A percentile compares a stretch with the other conserved stretches of the same genome.
phyloP scores from a whole-genome alignment of 2,888 invertebrate species.

The Macropis europaea region DNA sequence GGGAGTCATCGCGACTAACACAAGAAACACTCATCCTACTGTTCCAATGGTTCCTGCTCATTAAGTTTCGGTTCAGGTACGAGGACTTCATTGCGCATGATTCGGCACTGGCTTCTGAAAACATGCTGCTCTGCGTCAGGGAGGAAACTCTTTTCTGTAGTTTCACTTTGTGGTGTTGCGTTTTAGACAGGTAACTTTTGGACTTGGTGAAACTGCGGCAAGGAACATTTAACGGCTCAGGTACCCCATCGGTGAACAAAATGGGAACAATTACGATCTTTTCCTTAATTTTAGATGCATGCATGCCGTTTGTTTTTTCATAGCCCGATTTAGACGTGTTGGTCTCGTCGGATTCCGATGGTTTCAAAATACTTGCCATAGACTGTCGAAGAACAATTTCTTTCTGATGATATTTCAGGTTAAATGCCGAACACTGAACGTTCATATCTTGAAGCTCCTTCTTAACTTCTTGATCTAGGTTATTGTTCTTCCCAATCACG shows the following conservation, averaged over 20 bases:
- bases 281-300: conserved; percentile 13
- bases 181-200: not conserved
- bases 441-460: conserved; percentile 1
- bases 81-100: not conserved
- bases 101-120: not conserved
- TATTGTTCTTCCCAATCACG: not conserved
- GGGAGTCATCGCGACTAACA: not conserved
- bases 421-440: conserved; percentile 10
- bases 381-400: not conserved
- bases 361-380: not conserved
- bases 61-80: not conserved
- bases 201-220: conserved; percentile 30
- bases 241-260: conserved; percentile 49
- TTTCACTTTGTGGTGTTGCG: not conserved
- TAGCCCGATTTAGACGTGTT: not conserved
- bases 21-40: conserved; percentile 9
- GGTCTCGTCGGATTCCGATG: not conserved
- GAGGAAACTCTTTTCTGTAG: not conserved
- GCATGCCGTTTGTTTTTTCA: not conserved
- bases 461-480: not conserved
- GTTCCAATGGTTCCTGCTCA: not conserved
- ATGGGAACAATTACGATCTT: conserved; percentile 63
- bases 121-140: not conserved
- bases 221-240: conserved; percentile 33
- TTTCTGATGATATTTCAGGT: conserved; percentile 6